Evolutionary conservation across 1,140 invertebrate species (phyloP).

Genomic region (Melanaphis sacchari): DNA sequence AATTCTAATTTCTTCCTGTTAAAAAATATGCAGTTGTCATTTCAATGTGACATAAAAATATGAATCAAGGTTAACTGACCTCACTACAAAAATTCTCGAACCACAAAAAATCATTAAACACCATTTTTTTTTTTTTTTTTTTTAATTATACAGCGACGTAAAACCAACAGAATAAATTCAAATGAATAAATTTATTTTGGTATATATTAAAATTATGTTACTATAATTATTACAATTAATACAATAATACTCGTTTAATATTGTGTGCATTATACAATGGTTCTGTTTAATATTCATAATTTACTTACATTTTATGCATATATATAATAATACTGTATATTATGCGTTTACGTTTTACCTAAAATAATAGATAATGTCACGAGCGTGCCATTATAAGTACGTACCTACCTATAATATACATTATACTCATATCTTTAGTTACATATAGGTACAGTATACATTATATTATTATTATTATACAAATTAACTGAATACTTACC

Average conservation of each 20-base stretch:
- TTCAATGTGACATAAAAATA: background rate
- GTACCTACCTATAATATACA: background rate
- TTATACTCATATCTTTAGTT: background rate
- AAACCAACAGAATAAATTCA: background rate
- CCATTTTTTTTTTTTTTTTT: background rate
- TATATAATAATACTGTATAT: background rate
- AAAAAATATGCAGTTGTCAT: background rate
- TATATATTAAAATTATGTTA: background rate
- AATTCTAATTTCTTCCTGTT: background rate
- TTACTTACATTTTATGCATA: background rate
- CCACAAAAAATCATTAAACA: background rate
- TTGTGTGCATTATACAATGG: background rate
- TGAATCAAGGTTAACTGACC: background rate
- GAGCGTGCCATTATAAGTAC: background rate
- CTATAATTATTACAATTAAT: background rate
- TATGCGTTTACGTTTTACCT: background rate
- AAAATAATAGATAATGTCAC: background rate
- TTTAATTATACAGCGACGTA: background rate
- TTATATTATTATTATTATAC: background rate
- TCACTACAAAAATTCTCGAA: background rate
- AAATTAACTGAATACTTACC: background rate
- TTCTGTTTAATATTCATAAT: background rate
- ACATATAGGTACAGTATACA: background rate
- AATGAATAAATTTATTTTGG: slow-evolving; percentile 6
- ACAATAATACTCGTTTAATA: background rate